Percentiles rank a stretch among this genome's conserved stretches.
Conservation (phyloP, 64 coral and sea anemone species). For the Platygyra sinensis region DNA sequence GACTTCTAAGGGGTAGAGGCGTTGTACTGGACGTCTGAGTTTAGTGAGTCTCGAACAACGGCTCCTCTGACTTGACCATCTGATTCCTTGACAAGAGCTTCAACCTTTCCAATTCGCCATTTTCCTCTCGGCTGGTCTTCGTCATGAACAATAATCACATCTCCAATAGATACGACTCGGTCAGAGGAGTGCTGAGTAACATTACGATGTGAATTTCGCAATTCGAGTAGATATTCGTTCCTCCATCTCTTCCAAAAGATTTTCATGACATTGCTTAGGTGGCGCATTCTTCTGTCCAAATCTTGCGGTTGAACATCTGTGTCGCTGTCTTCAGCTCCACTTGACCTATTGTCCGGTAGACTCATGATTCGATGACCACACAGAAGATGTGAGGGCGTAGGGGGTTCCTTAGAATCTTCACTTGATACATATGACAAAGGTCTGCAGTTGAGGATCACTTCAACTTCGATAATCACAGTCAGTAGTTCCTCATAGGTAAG, state of each 20-base stretch:
- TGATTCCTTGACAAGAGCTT: neutral
- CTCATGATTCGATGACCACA: neutral
- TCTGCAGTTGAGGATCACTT: neutral
- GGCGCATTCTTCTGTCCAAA: neutral
- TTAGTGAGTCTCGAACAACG: neutral
- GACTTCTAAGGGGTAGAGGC: conserved; percentile 11
- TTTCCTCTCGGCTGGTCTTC: conserved; percentile 3
- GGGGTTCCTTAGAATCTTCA: neutral
- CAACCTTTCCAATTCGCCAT: conserved; percentile 1
- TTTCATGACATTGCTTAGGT: neutral
- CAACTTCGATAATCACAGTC: conserved; percentile 27
- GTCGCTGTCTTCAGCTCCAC: neutral
- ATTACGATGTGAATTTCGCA: neutral
- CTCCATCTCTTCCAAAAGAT: conserved; percentile 3
- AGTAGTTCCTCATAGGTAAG: conserved; percentile 33
- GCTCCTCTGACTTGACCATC: conserved; percentile 15
- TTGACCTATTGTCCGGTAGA: neutral
- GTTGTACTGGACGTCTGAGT: conserved; percentile 16
- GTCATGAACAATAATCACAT: neutral
- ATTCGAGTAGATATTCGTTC: neutral
- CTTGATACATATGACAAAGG: conserved; percentile 5
- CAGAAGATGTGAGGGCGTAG: neutral
- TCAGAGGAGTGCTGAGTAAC: neutral
- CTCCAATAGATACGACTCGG: neutral
- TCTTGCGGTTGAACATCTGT: neutral